Evolutionary conservation across 2,797 vertebrate species (phyloP).

Genomic region (Acanthornis magna): DNA sequence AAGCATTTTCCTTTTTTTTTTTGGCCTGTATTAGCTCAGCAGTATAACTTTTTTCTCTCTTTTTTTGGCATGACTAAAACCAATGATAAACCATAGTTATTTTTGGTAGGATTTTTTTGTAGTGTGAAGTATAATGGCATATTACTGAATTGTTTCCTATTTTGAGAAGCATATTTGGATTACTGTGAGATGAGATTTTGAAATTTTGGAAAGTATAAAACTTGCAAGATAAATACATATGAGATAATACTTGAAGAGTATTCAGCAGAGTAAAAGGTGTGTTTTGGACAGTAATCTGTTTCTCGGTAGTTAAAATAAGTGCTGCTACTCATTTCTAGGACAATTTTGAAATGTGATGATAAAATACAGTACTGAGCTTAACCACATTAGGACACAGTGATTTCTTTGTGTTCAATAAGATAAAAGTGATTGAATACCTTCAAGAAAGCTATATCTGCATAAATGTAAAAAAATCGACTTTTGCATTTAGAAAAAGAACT

Average conservation of each 20-base stretch:
- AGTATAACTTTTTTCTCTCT: background rate
- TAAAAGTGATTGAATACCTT: background rate
- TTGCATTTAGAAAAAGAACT: background rate
- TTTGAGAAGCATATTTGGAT: background rate
- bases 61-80: background rate
- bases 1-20: accelerated
- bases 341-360: background rate
- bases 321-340: background rate
- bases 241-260: background rate
- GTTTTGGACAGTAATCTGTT: background rate
- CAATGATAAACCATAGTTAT: background rate
- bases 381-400: background rate
- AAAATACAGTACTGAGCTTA: background rate
- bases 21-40: background rate
- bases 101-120: background rate
- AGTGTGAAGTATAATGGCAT: background rate
- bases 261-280: background rate
- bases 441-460: background rate
- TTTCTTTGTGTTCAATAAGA: background rate
- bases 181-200: background rate
- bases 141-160: background rate
- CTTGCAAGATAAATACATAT: background rate
- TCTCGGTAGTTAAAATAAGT: background rate
- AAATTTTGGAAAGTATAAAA: background rate
- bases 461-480: background rate